Percentiles rank a stretch among this genome's conserved stretches.
phyloP scores from a whole-genome alignment of 2,797 vertebrate species.

The Tokudaia tokunoshimensis region DNA sequence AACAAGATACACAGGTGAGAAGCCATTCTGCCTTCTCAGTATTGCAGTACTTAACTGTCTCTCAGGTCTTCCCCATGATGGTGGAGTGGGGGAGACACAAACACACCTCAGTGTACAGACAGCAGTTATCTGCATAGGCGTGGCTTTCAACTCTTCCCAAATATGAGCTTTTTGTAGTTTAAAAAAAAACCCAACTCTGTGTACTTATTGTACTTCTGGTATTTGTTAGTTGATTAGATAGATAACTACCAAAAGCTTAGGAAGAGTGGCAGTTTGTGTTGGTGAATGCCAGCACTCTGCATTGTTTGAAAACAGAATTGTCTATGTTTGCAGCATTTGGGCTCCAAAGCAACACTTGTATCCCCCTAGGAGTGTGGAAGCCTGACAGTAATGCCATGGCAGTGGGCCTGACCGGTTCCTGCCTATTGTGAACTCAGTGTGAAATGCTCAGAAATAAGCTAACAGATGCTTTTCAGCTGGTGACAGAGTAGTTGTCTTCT shows the following conservation, averaged over 20 bases:
- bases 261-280: neutral
- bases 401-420: neutral
- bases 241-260: neutral
- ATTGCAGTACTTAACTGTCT: neutral
- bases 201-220: neutral
- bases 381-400: neutral
- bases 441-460: neutral
- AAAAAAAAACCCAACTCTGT: neutral
- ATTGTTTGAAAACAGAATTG: neutral
- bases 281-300: neutral
- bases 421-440: neutral
- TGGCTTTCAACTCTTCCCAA: conserved; percentile 14
- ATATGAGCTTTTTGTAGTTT: conserved; percentile 12
- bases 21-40: neutral
- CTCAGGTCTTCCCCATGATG: neutral
- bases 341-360: neutral
- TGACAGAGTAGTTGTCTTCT: neutral
- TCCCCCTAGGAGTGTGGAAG: neutral
- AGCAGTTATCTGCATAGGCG: neutral
- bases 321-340: neutral
- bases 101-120: neutral
- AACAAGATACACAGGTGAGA: neutral
- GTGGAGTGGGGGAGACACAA: neutral
- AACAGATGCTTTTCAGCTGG: neutral
- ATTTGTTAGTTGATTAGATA: neutral